Evolutionary conservation across 2,888 invertebrate genomes (phyloP), one percentile per base, ranked within the genome.

Genomic region (Apamea epomidion): DNA sequence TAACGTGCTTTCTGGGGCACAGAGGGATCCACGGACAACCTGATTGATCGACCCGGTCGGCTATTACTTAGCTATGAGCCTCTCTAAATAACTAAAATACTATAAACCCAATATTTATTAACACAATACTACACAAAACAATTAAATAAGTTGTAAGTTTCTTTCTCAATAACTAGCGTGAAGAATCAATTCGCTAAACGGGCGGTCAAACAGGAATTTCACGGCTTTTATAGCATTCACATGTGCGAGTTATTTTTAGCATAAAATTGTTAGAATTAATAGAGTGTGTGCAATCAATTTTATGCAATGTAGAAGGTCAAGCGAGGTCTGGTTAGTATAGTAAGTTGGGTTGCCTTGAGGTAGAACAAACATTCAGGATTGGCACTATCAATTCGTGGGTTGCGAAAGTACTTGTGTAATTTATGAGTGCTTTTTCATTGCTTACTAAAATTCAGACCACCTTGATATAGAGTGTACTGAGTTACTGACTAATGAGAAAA

Each of bases 281-380:
- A 82, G 86, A 79, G 80, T 86, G 81, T 88, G 77, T 88, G 87
- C 88, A 88, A 86, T 85, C 73, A 37, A 69, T 75, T 82, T 78
- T 85, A 64, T 79, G 86, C 84, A 88, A 86, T 60, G 29, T 45
- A 62, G 76, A 86, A 87, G 87, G 87, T 82, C 60, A 80, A 60
- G 42, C 48, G 8, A 29, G 64, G 75, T 60, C 72, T 69, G 65
- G 54, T 78, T 74, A 58, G 51, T 81, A 73, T 70, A 78, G 51
- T 80, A 76, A 45, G 58, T 77, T 32, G 0, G 12, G 71, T 85
- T 45, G n/a, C 88, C 88, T 88, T 87, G 87, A 82, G 54, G 69
- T 78, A 71, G 60, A 84, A 76, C 78, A 87, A 84, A 88, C 74
- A 82, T 65, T 74, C 42, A 48, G 74, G 74, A 83, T 78, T 79